Evolutionary conservation across 1,140 invertebrate genomes (phyloP).

Genomic region (Tachypleus tridentatus): DNA sequence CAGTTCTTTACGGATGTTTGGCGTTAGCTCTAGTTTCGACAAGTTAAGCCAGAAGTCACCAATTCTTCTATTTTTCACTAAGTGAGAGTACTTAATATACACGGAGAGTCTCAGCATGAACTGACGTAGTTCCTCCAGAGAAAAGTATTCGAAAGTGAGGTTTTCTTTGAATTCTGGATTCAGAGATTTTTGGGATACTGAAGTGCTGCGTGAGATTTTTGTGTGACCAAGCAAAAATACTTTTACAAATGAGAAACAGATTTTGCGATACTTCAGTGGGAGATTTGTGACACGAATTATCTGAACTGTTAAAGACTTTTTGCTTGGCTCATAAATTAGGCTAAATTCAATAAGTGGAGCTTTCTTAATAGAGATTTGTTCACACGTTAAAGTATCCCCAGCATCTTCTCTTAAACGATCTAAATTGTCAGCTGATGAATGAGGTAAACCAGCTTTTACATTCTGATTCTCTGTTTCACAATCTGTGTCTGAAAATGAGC

Average conservation of each 20-base stretch:
- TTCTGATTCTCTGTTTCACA: not conserved
- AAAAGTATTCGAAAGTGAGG: slow-evolving; percentile 1
- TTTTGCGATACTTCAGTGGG: slow-evolving; percentile 2
- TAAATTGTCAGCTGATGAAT: not conserved
- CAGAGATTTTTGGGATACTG: slow-evolving; percentile 2
- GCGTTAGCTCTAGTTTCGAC: no score
- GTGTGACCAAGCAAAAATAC: slow-evolving; percentile 1
- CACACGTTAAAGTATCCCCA: no score
- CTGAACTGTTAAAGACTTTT: no score
- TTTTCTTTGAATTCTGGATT: slow-evolving; percentile 5
- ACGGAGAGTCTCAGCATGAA: slow-evolving; percentile 4
- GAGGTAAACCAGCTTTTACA: not conserved
- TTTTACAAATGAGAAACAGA: slow-evolving; percentile 7
- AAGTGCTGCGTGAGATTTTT: slow-evolving; percentile 1
- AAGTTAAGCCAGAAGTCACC: no score
- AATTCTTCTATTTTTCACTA: no score
- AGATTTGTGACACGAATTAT: no score
- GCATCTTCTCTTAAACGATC: no score
- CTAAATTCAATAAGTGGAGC: no score
- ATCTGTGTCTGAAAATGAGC: not conserved
- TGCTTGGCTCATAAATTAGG: no score
- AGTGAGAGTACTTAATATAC: not conserved
- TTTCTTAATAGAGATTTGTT: no score
- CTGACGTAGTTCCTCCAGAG: not conserved
- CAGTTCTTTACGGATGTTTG: no score